phyloP scores from a whole-genome alignment of 2,797 vertebrate species.

The Syngnathus rostellatus region DNA sequence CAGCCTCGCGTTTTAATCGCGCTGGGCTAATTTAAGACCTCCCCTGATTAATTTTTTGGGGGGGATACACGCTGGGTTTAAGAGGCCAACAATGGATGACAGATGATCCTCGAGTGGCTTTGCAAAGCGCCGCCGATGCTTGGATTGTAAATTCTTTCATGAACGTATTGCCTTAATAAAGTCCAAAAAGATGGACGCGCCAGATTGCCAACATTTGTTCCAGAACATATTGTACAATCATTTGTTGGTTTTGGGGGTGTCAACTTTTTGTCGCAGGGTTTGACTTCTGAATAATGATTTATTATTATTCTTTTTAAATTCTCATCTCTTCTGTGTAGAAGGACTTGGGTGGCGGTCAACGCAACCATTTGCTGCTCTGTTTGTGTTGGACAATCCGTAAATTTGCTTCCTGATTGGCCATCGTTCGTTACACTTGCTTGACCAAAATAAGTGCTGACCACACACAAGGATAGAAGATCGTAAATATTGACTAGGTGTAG shows the following conservation, averaged over 20 bases:
- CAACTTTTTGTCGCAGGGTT: conserved; percentile 16
- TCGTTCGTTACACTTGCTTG: neutral
- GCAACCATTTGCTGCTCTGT: neutral
- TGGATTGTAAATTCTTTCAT: conserved; percentile 46
- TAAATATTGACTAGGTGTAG: neutral
- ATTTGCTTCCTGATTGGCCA: neutral
- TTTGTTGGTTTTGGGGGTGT: conserved; percentile 45
- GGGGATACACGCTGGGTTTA: conserved; percentile 58
- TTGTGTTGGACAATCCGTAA: neutral
- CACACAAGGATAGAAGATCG: neutral
- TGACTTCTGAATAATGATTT: neutral
- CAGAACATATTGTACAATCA: conserved; percentile 31
- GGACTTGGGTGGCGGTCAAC: neutral
- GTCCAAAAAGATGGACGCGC: conserved; percentile 15
- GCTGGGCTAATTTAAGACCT: conserved; percentile 57
- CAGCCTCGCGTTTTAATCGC: conserved; percentile 58
- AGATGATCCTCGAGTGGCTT: conserved; percentile 62
- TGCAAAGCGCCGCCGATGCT: conserved; percentile 57
- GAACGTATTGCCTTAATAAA: conserved; percentile 43
- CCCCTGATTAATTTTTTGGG: conserved; percentile 48
- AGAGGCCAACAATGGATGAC: conserved; percentile 54
- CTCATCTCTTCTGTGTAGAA: neutral
- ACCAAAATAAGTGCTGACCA: neutral
- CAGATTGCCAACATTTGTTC: conserved; percentile 41
- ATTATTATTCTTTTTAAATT: neutral